Base-by-base conservation (phyloP, 2,113 vertebrate genomes). In the Galeopterus variegatus region DNA sequence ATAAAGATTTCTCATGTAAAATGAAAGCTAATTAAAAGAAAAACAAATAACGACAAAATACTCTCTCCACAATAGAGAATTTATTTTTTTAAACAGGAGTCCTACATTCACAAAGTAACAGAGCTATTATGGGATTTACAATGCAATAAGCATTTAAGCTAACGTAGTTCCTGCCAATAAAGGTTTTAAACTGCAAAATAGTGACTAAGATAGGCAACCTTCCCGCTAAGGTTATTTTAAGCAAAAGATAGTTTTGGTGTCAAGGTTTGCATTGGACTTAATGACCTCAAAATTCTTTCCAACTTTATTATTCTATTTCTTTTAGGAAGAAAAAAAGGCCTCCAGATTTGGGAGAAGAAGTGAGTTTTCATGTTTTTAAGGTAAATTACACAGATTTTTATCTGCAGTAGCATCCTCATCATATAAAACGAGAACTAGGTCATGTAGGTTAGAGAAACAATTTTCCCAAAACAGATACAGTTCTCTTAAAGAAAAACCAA, bases 1-100 rank as follows among this genome's bases (percentile, higher is more conserved):
- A 95, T 41, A 93, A 69, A 75, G 50, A 45, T 31, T 33, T 90
- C 33, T 7, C 72, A 5, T 88, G 23, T n/a, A 85, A 88, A 95
- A 56, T 83, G 9, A 86, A 95, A 80, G 54, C 67, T 89, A 91
- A 88, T 65, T 88, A 31, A 70, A 72, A 86, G 77, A 91, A 89
- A 82, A 95, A 89, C 36, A 90, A 76, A 72, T 23, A 11, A 48
- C n/a, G 36, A 80, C 24, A 76, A 96, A 70, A 91, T 4, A 19
- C n/a, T 93, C 45, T 67, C 24, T 85, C 6, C 82, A 85, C n/a
- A 75, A 70, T 1, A 73, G 36, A 11, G 11, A 50, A 83, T 69
- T 62, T n/a, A n/a, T n/a, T n/a, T n/a, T n/a, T n/a, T n/a, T n/a
- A 41, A 41, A 41, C 4, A 69, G 14, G 8, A 86, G n/a, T 18